Evolutionary conservation across 2,113 vertebrate species (phyloP).

Genomic region (Thinocorus orbignyianus): DNA sequence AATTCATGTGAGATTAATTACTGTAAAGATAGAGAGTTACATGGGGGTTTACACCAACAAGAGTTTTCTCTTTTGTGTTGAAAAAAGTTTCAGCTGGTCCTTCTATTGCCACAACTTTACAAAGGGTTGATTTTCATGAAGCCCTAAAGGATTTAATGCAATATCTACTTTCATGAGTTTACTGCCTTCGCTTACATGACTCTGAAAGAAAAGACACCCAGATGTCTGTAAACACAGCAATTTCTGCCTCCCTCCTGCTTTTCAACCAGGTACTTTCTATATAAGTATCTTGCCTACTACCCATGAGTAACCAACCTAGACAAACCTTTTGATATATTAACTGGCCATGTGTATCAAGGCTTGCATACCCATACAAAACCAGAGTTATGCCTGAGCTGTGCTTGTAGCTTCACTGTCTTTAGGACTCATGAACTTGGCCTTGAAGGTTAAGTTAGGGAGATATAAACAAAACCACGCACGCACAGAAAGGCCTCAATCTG

Average conservation of each 20-base stretch:
- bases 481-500: neutral
- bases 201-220: neutral
- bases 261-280: neutral
- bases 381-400: neutral
- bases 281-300: neutral
- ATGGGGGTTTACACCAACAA: neutral
- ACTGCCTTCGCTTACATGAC: neutral
- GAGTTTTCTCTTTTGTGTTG: neutral
- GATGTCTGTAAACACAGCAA: neutral
- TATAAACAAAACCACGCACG: neutral
- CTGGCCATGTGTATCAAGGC: neutral
- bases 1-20: constrained; percentile 32
- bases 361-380: neutral
- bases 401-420: neutral
- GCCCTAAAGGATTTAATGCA: rapidly evolving
- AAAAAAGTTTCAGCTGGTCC: neutral
- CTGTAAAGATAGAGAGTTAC: neutral
- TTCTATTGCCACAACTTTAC: neutral
- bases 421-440: neutral
- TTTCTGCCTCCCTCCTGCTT: neutral
- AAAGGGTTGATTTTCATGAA: neutral
- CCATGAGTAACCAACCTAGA: neutral
- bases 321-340: neutral
- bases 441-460: neutral
- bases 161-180: neutral